phyloP scores from a whole-genome alignment of 30 jellyfish, hydroid and myxozoan genomes.

The Aurelia aurita complex sp. Pacific region DNA sequence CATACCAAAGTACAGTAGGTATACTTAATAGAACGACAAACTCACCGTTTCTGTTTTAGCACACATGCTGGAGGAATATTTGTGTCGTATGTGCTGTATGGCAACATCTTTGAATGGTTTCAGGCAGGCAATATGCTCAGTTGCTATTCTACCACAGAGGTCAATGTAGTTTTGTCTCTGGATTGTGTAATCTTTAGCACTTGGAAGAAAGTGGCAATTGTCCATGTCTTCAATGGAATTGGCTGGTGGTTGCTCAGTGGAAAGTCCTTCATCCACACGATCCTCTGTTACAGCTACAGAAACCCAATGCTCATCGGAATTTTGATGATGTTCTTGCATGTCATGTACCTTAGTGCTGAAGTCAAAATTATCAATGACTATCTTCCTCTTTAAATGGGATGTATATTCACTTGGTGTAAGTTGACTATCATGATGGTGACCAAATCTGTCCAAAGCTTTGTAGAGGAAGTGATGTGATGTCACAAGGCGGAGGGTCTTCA shows the following conservation, averaged over 20 bases:
- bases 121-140: constrained; percentile 1
- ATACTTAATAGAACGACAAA: no score
- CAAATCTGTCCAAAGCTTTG: background rate
- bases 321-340: background rate
- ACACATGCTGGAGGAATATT: background rate
- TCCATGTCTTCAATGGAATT: background rate
- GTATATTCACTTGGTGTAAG: background rate
- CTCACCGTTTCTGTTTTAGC: background rate
- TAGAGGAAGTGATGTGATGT: constrained; percentile 6
- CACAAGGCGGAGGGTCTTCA: constrained; percentile 1
- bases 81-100: background rate
- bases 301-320: background rate
- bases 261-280: constrained; percentile 4
- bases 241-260: constrained; percentile 5
- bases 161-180: constrained; percentile 18
- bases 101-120: background rate
- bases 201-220: constrained; percentile 18
- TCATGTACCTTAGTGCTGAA: constrained; percentile 3
- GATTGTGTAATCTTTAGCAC: background rate
- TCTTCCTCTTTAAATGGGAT: constrained; percentile 2
- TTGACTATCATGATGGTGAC: no score
- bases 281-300: constrained; percentile 11
- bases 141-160: background rate
- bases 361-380: constrained; percentile 1
- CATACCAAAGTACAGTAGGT: no score